These are phyloP conservation scores for Malurus leucopterus DNA, from an alignment of 2,797 vertebrate genomes.

Conservation along the genomic window DNA sequence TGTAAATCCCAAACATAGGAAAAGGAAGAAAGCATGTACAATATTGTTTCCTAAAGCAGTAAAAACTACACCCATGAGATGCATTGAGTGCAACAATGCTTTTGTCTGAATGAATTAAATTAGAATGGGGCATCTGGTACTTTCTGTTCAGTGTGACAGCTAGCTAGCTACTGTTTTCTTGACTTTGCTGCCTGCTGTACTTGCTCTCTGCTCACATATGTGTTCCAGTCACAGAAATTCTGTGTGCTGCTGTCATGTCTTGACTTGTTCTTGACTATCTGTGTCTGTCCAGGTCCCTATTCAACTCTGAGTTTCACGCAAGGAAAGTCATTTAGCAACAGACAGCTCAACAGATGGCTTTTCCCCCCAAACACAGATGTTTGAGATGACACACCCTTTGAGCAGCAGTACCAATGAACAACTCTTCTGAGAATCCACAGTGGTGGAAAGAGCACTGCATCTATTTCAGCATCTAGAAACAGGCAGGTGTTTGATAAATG, in stretches of 20 bases:
- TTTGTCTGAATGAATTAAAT: neutral
- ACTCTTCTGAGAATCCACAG: neutral
- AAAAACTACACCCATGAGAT: conserved; percentile 28
- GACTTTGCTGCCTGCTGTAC: neutral
- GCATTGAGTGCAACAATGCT: neutral
- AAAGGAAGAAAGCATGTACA: conserved; percentile 24
- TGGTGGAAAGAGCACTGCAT: neutral
- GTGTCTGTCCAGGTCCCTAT: neutral
- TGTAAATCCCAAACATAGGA: conserved; percentile 23
- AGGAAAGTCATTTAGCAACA: neutral
- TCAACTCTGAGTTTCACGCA: neutral
- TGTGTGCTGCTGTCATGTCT: neutral
- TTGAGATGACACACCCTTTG: neutral
- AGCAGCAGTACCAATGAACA: neutral
- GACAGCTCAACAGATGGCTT: neutral
- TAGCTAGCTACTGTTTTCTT: neutral
- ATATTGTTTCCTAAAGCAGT: conserved; percentile 49
- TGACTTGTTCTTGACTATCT: neutral
- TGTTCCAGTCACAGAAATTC: neutral
- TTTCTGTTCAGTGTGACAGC: neutral
- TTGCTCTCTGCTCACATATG: neutral
- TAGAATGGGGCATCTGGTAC: neutral
- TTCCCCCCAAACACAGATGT: neutral
- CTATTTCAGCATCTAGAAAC: neutral
- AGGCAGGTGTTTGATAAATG: neutral